Evolutionary conservation across 2,113 vertebrate genomes (phyloP).

Genomic region (Rhineura floridana): DNA sequence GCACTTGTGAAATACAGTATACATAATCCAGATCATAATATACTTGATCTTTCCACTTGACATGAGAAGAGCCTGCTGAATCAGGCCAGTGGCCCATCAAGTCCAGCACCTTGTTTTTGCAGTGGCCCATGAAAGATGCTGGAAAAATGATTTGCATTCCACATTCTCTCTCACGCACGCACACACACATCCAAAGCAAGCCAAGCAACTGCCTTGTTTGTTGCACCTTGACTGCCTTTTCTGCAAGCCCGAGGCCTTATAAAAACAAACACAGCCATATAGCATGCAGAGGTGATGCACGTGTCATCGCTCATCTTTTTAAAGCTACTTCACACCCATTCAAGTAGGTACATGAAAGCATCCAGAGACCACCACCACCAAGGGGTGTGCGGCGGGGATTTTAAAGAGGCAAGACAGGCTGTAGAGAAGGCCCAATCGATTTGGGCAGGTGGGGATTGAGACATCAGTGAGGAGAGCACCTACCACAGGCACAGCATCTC

Average conservation of each 20-base stretch:
- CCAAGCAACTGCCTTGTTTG: not conserved
- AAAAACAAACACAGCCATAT: too few species aligned
- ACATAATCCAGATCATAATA: not conserved
- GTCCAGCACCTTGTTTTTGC: too few species aligned
- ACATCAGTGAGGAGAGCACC: not conserved
- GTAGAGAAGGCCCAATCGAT: not conserved
- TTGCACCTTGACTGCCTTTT: not conserved
- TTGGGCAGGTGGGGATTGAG: not conserved
- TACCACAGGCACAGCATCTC: not conserved
- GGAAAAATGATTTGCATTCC: not conserved
- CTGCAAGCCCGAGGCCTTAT: not conserved
- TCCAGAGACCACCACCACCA: too few species aligned
- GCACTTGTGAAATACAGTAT: too few species aligned
- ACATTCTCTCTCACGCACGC: not conserved
- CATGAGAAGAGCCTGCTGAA: too few species aligned
- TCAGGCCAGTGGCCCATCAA: too few species aligned
- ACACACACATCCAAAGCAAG: not conserved
- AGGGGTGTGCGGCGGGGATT: not conserved
- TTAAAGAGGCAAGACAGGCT: not conserved
- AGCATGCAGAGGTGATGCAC: not conserved
- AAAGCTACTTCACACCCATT: not conserved
- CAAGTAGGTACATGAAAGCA: too few species aligned
- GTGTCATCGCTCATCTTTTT: not conserved
- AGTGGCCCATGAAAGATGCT: too few species aligned
- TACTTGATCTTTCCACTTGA: not conserved